Evolutionary conservation across 23 tunicate genomes (phyloP).

Genomic region (Trididemnum nubilum): DNA sequence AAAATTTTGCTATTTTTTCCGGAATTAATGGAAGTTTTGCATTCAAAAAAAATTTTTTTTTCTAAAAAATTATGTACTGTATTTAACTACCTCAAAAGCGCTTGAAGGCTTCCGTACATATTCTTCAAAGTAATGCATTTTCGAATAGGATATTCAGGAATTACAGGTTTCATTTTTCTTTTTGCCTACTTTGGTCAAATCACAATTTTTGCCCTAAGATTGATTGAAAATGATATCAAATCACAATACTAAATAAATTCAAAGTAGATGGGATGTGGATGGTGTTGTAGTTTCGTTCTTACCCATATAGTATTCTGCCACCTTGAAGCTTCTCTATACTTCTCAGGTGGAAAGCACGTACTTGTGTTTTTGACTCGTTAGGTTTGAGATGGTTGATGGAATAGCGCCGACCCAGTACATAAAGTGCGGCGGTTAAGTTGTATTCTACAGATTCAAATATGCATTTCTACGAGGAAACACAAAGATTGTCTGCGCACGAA

Average conservation of each 20-base stretch:
- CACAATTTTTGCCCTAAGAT: neutral
- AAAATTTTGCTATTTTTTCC: too few species aligned
- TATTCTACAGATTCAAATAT: neutral
- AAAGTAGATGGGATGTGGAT: neutral
- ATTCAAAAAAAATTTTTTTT: too few species aligned
- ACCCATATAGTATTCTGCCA: neutral
- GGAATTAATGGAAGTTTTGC: too few species aligned
- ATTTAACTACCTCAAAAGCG: too few species aligned
- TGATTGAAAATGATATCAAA: too few species aligned
- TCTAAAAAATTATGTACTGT: too few species aligned
- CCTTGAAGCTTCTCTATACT: neutral
- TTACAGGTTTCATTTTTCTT: too few species aligned
- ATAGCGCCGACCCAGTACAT: neutral
- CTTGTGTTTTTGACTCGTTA: neutral
- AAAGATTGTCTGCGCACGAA: conserved; percentile 9
- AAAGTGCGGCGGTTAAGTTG: neutral
- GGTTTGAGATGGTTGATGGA: neutral
- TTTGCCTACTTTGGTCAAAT: too few species aligned
- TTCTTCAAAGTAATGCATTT: too few species aligned
- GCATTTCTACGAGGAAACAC: neutral
- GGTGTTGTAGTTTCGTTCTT: neutral
- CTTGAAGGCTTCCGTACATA: too few species aligned
- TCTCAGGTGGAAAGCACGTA: conserved; percentile 7
- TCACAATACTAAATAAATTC: neutral
- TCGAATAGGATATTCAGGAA: too few species aligned